Evolutionary conservation across 2,113 vertebrate genomes (phyloP).

Genomic region (Monarcha castaneiventris): DNA sequence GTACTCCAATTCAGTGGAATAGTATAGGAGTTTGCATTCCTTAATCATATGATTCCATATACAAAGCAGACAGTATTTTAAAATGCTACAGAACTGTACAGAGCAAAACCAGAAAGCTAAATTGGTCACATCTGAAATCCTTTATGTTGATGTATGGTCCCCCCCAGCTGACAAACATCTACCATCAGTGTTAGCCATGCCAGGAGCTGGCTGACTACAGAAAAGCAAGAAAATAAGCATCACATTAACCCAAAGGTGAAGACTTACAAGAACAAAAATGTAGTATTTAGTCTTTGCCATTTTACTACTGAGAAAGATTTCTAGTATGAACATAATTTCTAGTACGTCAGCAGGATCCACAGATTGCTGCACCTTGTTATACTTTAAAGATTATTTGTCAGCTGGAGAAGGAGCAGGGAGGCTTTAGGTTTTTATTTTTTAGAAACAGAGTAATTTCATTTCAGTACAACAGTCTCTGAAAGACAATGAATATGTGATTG

Average conservation of each 20-base stretch:
- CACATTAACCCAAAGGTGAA: background rate
- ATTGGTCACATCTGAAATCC: background rate
- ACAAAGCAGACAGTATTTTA: background rate
- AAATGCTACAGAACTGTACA: background rate
- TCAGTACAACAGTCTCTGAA: background rate
- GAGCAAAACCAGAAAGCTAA: background rate
- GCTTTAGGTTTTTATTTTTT: background rate
- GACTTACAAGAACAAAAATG: background rate
- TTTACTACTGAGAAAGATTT: background rate
- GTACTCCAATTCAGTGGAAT: background rate
- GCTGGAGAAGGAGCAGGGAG: background rate
- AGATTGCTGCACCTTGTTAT: background rate
- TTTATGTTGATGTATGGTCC: background rate
- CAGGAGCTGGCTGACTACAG: background rate
- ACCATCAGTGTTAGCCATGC: background rate
- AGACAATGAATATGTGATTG: background rate
- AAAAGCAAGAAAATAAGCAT: background rate
- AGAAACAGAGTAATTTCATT: background rate
- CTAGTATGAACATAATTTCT: background rate
- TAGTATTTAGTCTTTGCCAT: background rate
- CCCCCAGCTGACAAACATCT: background rate
- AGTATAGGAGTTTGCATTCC: background rate
- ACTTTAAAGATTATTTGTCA: background rate
- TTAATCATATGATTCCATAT: background rate
- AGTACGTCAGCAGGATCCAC: background rate